phyloP scores from a whole-genome alignment of 1,140 invertebrate genomes.

The Bombus pyrosoma region DNA sequence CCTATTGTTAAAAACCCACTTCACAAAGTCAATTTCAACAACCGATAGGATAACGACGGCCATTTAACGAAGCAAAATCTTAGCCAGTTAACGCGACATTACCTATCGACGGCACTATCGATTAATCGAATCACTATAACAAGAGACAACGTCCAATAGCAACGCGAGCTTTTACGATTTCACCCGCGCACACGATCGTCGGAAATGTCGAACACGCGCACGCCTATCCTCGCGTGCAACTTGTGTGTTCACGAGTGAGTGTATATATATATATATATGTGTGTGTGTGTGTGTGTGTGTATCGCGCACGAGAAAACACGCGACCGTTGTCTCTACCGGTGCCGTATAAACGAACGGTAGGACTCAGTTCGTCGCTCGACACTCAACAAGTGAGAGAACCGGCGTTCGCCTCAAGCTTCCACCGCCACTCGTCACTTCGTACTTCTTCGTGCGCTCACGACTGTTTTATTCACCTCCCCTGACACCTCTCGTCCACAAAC shows the following conservation, averaged over 20 bases:
- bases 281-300: not conserved
- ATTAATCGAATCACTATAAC: constrained; percentile 1
- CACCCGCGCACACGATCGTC: not conserved
- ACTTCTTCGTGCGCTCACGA: constrained; percentile 58
- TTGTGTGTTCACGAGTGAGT: not conserved
- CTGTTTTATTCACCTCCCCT: constrained; percentile 13
- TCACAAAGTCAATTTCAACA: not conserved
- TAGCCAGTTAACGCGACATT: not conserved
- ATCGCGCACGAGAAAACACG: constrained; percentile 35
- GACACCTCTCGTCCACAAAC: constrained; percentile 24
- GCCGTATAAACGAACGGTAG: constrained; percentile 40
- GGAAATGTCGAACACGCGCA: not conserved
- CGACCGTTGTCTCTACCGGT: constrained; percentile 36
- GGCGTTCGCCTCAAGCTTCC: constrained; percentile 58
- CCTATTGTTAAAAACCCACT: not conserved
- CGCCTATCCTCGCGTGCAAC: not conserved
- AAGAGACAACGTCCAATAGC: no score
- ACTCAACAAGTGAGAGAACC: constrained; percentile 80
- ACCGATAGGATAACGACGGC: no score
- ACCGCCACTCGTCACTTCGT: constrained; percentile 63
- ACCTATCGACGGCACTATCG: not conserved
- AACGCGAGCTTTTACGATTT: not conserved
- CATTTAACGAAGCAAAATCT: no score
- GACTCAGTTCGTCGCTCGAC: constrained; percentile 71
- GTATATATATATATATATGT: no score